Evolutionary conservation across 2,797 vertebrate species (phyloP).

Genomic region (Squalus acanthias): DNA sequence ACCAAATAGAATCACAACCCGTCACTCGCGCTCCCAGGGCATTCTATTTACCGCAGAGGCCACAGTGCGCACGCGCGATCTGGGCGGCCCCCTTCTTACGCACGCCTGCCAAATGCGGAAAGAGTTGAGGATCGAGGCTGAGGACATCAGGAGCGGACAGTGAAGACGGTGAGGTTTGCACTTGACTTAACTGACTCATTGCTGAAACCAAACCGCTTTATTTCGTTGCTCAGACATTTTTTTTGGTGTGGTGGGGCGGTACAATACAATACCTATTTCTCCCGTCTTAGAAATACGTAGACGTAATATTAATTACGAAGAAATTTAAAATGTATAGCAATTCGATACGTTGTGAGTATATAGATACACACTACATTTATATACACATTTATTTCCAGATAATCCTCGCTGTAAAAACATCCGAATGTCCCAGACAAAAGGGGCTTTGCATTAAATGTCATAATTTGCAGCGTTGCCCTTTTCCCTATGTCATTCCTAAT

Average conservation of each 20-base stretch:
- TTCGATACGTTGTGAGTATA: background rate
- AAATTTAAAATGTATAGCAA: background rate
- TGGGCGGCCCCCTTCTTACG: constrained; percentile 38
- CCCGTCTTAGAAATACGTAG: background rate
- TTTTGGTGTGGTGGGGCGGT: background rate
- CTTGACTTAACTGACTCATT: background rate
- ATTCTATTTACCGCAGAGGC: background rate
- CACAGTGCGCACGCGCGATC: background rate
- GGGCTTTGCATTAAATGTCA: background rate
- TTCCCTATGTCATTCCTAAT: background rate
- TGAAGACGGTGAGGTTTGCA: background rate
- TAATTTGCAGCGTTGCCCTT: background rate
- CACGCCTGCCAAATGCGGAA: background rate
- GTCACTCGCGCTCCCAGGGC: constrained; percentile 39
- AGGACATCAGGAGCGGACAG: background rate
- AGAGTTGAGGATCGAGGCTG: background rate
- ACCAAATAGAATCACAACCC: background rate
- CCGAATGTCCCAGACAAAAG: background rate
- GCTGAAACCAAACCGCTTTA: background rate
- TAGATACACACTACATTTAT: background rate
- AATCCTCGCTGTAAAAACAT: background rate
- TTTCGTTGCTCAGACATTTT: background rate
- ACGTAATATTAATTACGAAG: background rate
- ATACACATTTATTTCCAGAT: background rate
- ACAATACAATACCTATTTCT: background rate